Evolutionary conservation across 2,888 invertebrate genomes (phyloP), one percentile per base, ranked within the genome.

Genomic region (Lasius fuliginosus): DNA sequence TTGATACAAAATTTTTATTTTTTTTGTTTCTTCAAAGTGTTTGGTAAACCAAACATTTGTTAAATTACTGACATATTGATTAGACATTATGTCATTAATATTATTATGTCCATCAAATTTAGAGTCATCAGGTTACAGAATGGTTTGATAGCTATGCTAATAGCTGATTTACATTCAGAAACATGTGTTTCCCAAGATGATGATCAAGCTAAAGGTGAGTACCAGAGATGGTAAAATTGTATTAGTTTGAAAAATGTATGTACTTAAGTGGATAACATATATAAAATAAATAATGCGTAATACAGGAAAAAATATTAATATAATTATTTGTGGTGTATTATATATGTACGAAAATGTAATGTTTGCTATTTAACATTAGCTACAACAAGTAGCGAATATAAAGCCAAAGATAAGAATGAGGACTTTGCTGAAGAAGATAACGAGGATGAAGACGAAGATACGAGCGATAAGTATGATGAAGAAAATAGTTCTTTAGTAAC

Each of bases 91-190:
- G 1, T 56, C 0, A 49, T 42, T 27, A 5, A n/a, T 49, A 49
- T 4, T 33, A 12, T 11, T 56, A 30, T 40, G 5, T 53, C 8
- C 62, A n/a, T 64, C 76, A 15, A 12, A 92, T 95, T 77, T 90
- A 97, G 97, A 93, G 96, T 96, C 1, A 96, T 97, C 74, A 95
- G 96, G 64, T 94, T 98, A 81, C 95, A 96, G 83, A 98, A 98
- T 95, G 98, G 97, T 0, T 94, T 98, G 87, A 97, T 96, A 76
- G 97, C 97, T 4, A 95, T 98, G 64, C 95, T 98, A 9, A 97
- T 98, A 91, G 97, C 97, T 8, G 97, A 98, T 93, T 96, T 95
- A 9, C 94, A 94, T 49, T 68, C 83, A 27, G 56, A 74, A 56
- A 90, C 91, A 1, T 46, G 42, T 0, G 60, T 9, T 18, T 18